These are phyloP conservation scores for Malacosoma neustria DNA, from an alignment of 2,888 invertebrate genomes.

Conservation along the genomic window DNA sequence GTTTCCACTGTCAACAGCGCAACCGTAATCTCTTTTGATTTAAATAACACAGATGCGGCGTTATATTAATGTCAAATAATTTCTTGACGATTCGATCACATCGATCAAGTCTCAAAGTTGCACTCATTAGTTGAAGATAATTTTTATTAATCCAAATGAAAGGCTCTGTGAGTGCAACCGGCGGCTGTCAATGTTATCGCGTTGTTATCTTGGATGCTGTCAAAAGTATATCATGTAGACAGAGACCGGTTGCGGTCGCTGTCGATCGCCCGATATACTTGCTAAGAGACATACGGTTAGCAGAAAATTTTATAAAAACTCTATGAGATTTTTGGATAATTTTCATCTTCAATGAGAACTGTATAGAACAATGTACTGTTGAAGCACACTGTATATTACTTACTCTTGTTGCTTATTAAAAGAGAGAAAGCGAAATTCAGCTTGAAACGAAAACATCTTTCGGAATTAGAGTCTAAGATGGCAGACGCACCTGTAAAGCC, in stretches of 20 bases:
- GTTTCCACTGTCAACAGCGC: too few species aligned
- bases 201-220: slow-evolving; percentile 40
- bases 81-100: background rate
- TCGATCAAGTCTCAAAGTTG: slow-evolving; percentile 5
- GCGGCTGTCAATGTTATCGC: slow-evolving; percentile 42
- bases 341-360: too few species aligned
- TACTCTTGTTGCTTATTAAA: too few species aligned
- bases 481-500: too few species aligned
- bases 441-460: too few species aligned
- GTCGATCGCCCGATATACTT: slow-evolving; percentile 12
- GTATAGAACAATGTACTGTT: too few species aligned
- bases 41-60: background rate
- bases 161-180: slow-evolving; percentile 26
- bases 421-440: too few species aligned
- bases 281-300: slow-evolving; percentile 11
- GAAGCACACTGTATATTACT: too few species aligned
- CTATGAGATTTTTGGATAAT: too few species aligned
- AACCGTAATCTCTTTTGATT: too few species aligned
- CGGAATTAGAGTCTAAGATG: too few species aligned
- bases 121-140: slow-evolving; percentile 19
- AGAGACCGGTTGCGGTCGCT: slow-evolving; percentile 16
- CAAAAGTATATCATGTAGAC: slow-evolving; percentile 55
- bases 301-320: slow-evolving; percentile 9
- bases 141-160: slow-evolving; percentile 20
- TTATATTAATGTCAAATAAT: background rate